Conservation (phyloP, 2,888 invertebrate species). For the Poecilus cupreus region DNA sequence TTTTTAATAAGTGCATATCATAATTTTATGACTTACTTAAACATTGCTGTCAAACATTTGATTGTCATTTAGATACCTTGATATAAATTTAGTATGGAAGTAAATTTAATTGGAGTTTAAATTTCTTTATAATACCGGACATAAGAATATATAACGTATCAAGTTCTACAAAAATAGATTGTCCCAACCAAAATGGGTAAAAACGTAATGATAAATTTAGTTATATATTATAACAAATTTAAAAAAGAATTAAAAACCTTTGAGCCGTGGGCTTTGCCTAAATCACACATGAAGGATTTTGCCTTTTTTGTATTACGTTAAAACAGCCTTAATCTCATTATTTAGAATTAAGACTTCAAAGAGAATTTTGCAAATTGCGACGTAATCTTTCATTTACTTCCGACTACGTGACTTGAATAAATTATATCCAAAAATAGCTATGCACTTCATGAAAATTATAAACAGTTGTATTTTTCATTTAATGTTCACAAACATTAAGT, state of each 20-base stretch:
- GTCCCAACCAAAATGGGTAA: too few relatives aligned
- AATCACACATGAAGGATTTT: not conserved
- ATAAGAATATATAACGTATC: too few relatives aligned
- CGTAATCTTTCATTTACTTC: slow-evolving; percentile 43
- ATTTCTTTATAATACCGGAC: too few relatives aligned
- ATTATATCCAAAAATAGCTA: slow-evolving; percentile 30
- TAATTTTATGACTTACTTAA: too few relatives aligned
- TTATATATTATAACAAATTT: too few relatives aligned
- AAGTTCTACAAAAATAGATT: too few relatives aligned
- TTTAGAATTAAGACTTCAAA: slow-evolving; percentile 28
- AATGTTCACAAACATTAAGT: not conserved
- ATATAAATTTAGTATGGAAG: too few relatives aligned
- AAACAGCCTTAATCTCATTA: slow-evolving; percentile 12
- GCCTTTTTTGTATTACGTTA: not conserved
- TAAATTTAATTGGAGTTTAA: too few relatives aligned
- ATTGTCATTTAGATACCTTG: too few relatives aligned
- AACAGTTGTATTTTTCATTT: not conserved
- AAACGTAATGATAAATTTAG: too few relatives aligned
- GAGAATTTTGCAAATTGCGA: slow-evolving; percentile 39
- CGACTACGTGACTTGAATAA: slow-evolving; percentile 38
- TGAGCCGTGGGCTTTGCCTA: not conserved
- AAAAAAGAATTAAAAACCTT: not conserved
- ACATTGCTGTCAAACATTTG: too few relatives aligned
- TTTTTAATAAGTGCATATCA: too few relatives aligned
- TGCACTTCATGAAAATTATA: slow-evolving; percentile 14